These are phyloP conservation scores for Holcopasites calliopsidis DNA, from an alignment of 1,140 invertebrate species.

Conservation along the genomic window DNA sequence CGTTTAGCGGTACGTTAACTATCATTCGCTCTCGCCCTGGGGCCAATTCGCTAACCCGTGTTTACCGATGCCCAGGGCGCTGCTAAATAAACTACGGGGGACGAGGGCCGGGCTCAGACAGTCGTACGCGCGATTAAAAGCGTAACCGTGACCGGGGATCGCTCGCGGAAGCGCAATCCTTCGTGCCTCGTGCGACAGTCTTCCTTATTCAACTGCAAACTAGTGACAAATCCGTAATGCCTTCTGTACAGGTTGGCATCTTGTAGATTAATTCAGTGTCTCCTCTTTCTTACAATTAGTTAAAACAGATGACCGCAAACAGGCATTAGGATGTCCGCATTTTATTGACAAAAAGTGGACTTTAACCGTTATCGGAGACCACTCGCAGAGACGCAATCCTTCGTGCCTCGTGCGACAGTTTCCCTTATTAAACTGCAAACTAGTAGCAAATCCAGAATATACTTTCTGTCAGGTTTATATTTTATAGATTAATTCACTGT, in stretches of 20 bases:
- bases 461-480: no score
- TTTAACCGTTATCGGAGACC: slow-evolving; percentile 38
- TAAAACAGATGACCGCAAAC: no score
- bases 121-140: slow-evolving; percentile 63
- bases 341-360: no score
- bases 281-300: no score
- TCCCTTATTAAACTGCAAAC: background rate
- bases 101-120: slow-evolving; percentile 57
- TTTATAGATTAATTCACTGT: background rate
- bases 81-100: slow-evolving; percentile 79
- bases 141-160: slow-evolving; percentile 40
- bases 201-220: background rate
- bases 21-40: slow-evolving; percentile 77
- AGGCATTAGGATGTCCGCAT: no score
- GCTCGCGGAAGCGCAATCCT: slow-evolving; percentile 14
- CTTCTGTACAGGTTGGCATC: no score
- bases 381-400: slow-evolving; percentile 18
- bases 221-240: background rate
- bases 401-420: background rate
- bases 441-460: background rate
- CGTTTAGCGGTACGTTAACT: slow-evolving; percentile 80
- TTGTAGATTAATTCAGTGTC: no score
- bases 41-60: slow-evolving; percentile 80
- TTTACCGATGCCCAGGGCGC: slow-evolving; percentile 79
- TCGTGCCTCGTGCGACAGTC: background rate